Evolutionary conservation across 2,113 vertebrate species (phyloP), one percentile per base, ranked within the genome.

Genomic region (Coregonus clupeaformis): DNA sequence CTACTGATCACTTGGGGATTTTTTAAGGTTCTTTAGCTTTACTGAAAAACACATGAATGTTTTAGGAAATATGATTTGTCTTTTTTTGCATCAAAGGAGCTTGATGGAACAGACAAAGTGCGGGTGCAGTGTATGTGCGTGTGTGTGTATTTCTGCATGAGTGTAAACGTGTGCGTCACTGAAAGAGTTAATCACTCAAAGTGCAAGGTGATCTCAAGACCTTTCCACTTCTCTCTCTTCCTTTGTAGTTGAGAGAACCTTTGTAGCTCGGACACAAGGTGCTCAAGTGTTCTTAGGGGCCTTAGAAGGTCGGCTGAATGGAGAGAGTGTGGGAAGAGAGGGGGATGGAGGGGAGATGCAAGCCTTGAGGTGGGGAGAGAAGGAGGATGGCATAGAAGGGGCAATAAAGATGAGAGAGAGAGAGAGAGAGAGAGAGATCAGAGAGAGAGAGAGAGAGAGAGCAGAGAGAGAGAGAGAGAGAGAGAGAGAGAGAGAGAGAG

Each of bases 191-290:
- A 32, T 52, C 49, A 52, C 49, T 52, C 16, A 18, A 52, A 14
- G 49, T 5, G 49, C 64, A 67, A 65, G 71, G 82, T 78, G 71
- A 82, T 79, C 72, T 70, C 36, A 84, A 78, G 76, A 81, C 74
- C 73, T 80, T 82, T 72, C 71, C 72, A 20, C 62, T 14, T 49
- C 66, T 70, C 77, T 64, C 57, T 66, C 72, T 65, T 71, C n/a
- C 85, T 88, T 84, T 89, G 81, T 86, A 84, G 79, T 83, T 67
- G 75, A 85, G 81, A 36, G 6, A 71, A 69, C 74, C 84, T 90
- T 86, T 89, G 82, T 84, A 86, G 87, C 77, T 67, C 29, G 70
- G 77, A 78, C 75, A 78, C 72, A 77, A 77, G 80, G 82, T 73
- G 69, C 83, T 86, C 80, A 85, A 85, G 83, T 88, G 81, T 80